Conservation (phyloP, 2,888 invertebrate species). For the Caenorhabditis angaria region DNA sequence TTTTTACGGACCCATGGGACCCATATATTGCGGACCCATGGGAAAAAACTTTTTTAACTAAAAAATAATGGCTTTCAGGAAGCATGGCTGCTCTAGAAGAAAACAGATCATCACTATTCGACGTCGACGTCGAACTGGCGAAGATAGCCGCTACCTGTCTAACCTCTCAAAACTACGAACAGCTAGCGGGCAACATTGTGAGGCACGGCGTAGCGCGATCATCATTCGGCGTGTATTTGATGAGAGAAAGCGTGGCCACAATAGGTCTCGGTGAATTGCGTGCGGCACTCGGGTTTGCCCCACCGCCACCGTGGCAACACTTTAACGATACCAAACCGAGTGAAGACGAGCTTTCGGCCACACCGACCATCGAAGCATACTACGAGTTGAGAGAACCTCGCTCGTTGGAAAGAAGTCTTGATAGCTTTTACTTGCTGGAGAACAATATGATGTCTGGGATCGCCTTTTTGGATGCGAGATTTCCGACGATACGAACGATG, state of each 20-base stretch:
- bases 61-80: too few species aligned
- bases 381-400: neutral
- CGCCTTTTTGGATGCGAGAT: too few species aligned
- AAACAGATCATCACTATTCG: too few species aligned
- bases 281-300: constrained; percentile 6
- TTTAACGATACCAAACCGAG: constrained; percentile 9
- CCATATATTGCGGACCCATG: too few species aligned
- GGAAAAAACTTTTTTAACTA: too few species aligned
- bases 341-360: constrained; percentile 11
- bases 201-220: constrained; percentile 19
- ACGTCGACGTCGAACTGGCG: too few species aligned
- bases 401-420: neutral
- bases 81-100: too few species aligned
- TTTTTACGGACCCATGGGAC: too few species aligned
- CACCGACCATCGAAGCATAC: constrained; percentile 14
- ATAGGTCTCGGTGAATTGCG: constrained; percentile 16
- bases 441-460: neutral
- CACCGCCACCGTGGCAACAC: constrained; percentile 8
- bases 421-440: neutral
- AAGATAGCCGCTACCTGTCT: too few species aligned
- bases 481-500: neutral
- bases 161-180: constrained; percentile 16
- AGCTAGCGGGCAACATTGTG: constrained; percentile 21
- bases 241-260: constrained; percentile 16
- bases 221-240: constrained; percentile 12